phyloP scores from a whole-genome alignment of 2,113 vertebrate genomes.

The Phainopepla nitens region DNA sequence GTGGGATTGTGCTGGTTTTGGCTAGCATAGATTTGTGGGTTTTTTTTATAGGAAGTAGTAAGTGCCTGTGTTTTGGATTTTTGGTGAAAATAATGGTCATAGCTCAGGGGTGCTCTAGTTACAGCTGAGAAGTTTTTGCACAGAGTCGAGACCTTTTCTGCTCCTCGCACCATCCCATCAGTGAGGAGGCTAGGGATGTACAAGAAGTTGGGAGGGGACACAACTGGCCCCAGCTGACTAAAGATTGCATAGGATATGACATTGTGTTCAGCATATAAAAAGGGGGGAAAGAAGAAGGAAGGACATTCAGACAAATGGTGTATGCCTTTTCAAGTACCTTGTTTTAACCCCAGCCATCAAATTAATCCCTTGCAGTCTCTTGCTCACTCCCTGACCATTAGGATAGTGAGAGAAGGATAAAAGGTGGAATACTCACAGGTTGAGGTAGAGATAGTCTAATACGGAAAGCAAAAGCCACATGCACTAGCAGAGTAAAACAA shows the following conservation, averaged over 20 bases:
- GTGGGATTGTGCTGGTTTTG: not conserved
- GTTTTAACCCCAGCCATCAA: not conserved
- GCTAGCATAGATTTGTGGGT: rapidly evolving
- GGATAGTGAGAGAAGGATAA: not conserved
- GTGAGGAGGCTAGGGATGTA: not conserved
- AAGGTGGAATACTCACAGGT: not conserved
- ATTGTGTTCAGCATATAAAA: not conserved
- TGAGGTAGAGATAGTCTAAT: not conserved
- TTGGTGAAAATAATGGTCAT: not conserved
- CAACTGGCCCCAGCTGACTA: not conserved
- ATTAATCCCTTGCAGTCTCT: not conserved
- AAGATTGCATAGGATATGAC: too few species aligned
- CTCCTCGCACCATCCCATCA: not conserved
- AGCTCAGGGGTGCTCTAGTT: not conserved
- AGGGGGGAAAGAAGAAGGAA: not conserved
- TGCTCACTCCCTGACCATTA: not conserved
- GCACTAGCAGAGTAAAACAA: not conserved
- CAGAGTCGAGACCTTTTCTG: not conserved
- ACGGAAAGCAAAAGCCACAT: not conserved
- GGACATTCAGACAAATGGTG: not conserved
- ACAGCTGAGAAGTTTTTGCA: not conserved
- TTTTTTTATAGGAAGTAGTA: not conserved
- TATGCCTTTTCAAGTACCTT: not conserved
- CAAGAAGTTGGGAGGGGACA: not conserved
- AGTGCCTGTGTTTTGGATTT: not conserved